Percentiles rank a stretch among this genome's conserved stretches.
Evolutionary conservation across 1,140 invertebrate species (phyloP).

Genomic region (Physella acuta): DNA sequence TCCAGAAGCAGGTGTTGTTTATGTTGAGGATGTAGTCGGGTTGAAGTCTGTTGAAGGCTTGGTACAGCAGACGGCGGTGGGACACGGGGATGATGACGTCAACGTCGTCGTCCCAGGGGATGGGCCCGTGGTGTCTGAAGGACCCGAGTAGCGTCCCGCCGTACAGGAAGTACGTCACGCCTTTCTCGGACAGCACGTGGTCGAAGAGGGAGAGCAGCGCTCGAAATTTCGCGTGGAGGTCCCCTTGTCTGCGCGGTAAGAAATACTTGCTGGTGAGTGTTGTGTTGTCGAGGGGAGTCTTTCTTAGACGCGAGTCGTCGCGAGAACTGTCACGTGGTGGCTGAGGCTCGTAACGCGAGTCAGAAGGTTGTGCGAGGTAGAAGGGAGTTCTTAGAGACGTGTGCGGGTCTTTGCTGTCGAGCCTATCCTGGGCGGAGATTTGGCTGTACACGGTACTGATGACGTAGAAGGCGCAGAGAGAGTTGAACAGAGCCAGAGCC

Average conservation of each 20-base stretch:
- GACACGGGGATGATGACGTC: conserved; percentile 30
- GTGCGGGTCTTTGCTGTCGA: too few relatives aligned
- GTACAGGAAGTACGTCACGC: conserved; percentile 32
- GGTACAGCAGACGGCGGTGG: neutral
- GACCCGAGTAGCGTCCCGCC: conserved; percentile 36
- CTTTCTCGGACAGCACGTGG: conserved; percentile 10
- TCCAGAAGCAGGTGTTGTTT: conserved; percentile 21
- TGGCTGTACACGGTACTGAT: too few relatives aligned
- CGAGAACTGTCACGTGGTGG: neutral
- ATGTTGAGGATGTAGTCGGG: conserved; percentile 24
- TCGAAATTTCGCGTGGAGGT: neutral
- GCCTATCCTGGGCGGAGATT: too few relatives aligned
- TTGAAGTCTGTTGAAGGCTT: neutral
- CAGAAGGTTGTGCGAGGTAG: neutral
- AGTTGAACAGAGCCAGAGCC: too few relatives aligned
- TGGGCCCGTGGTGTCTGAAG: conserved; percentile 37
- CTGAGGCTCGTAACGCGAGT: neutral
- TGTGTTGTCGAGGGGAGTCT: neutral
- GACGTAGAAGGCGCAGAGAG: too few relatives aligned
- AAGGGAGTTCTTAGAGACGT: too few relatives aligned
- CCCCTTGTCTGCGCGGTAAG: neutral
- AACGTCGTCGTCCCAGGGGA: conserved; percentile 43
- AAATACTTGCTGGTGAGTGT: neutral
- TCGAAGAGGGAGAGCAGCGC: conserved; percentile 15
- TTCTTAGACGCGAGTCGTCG: neutral